Evolutionary conservation across 1,140 invertebrate species (phyloP), one percentile per base, ranked within the genome.

Genomic region (Ostrea edulis): DNA sequence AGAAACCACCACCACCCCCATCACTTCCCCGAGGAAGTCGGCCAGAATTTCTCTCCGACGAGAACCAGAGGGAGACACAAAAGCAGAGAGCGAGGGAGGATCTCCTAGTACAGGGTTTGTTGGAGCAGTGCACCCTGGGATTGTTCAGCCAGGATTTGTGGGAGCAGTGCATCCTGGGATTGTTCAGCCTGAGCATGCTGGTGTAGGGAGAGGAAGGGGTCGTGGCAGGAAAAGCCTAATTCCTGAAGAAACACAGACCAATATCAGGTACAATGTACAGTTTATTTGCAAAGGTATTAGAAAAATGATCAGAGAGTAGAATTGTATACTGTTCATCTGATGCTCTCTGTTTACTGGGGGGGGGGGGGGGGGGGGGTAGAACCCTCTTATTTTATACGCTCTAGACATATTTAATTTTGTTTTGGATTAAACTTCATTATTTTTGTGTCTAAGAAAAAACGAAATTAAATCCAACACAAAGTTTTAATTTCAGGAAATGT

Each of bases 1-100:
- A 65, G 86, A 65, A 7, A 54, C 54, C 9, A 65, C 54, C 29
- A 25, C 86, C 25, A 86, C 82, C 3, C 84, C 84, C 2, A 84
- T 55, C 0, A 86, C 87, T 8, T 88, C 89, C 17, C 91, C 92
- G 8, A 83, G 90, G 20, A 91, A 90, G 65, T 89, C 88, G 0
- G 86, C 88, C 2, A 83, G 89, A 14, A 89, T 89, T 51, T 89
- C 89, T 44, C 87, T 89, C 77, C 86, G 89, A 44, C 90, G 85
- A 35, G 87, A 85, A 14, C 84, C 87, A 5, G 83, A 86, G 44
- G 58, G 55, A 44, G 84, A 86, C 11, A 5, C 82, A 86, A 86
- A 87, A 44, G 82, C 71, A 22, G 90, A 87, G 22, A 86, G 53
- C 54, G 85, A 89, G 51, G 54, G 25, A 44, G 35, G 14, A 20